Percentiles rank a stretch among this genome's conserved stretches.
phyloP scores from a whole-genome alignment of 2,797 vertebrate genomes.

The Ibycter americanus region DNA sequence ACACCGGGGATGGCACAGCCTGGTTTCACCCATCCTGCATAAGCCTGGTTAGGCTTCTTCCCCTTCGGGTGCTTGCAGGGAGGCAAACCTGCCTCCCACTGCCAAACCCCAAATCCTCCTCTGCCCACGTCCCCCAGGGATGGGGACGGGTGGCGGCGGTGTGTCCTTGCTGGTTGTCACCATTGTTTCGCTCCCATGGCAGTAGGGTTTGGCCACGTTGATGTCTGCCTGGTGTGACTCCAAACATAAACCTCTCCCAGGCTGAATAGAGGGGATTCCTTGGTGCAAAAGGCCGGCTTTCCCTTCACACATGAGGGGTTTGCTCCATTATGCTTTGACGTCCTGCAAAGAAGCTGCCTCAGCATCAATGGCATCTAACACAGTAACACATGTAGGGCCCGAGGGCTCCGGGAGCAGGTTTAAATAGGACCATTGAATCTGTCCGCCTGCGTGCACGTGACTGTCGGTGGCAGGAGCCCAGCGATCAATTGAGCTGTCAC shows the following conservation, averaged over 20 bases:
- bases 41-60: not conserved
- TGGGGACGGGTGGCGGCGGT: not conserved
- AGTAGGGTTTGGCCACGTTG: not conserved
- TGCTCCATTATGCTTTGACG: slow-evolving; percentile 29
- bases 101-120: not conserved
- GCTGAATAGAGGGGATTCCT: slow-evolving; percentile 16
- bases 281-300: not conserved
- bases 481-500: not conserved
- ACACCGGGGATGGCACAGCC: not conserved
- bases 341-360: slow-evolving; percentile 46
- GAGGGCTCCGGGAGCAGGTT: not conserved
- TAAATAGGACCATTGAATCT: slow-evolving; percentile 35
- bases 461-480: not conserved
- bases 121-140: fast-evolving
- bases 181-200: fast-evolving
- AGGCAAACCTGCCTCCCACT: not conserved
- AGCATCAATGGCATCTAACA: slow-evolving; percentile 23
- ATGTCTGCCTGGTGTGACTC: not conserved
- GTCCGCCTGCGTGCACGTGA: not conserved
- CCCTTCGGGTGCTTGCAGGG: not conserved
- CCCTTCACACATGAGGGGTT: slow-evolving; percentile 57
- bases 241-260: not conserved
- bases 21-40: fast-evolving
- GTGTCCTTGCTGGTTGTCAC: not conserved
- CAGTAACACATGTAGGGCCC: slow-evolving; percentile 12